Percentiles rank a stretch among this genome's conserved stretches.
Evolutionary conservation across 2,797 vertebrate species (phyloP).

Genomic region (Rhinella marina): DNA sequence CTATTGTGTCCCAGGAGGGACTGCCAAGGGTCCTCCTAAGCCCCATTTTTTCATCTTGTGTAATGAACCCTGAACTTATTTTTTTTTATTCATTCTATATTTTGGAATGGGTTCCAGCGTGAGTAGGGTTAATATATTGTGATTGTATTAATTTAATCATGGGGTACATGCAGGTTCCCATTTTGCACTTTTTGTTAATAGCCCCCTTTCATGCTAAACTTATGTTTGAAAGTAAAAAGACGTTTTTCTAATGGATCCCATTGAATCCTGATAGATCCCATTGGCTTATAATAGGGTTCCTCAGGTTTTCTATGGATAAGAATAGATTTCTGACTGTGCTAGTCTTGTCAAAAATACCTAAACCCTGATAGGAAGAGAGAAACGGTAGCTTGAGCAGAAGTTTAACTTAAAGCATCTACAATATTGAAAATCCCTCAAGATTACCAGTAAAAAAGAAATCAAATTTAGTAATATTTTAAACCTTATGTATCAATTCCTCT

Average conservation of each 20-base stretch:
- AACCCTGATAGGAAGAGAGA: background rate
- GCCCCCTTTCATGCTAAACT: too few species aligned
- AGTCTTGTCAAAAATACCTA: background rate
- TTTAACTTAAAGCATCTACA: background rate
- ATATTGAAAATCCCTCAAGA: background rate
- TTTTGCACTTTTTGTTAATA: too few species aligned
- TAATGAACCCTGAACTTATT: background rate
- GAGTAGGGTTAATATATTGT: too few species aligned
- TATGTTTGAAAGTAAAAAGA: too few species aligned
- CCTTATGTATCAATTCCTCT: background rate
- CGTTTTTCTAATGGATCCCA: background rate
- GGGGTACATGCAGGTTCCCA: too few species aligned
- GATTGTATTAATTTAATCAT: too few species aligned
- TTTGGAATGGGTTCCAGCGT: background rate
- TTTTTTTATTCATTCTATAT: background rate
- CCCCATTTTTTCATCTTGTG: background rate
- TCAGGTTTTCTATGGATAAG: too few species aligned
- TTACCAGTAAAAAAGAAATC: background rate
- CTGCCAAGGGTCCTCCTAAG: background rate
- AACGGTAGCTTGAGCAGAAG: background rate
- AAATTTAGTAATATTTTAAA: conserved; percentile 1
- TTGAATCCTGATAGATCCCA: background rate
- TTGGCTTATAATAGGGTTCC: too few species aligned
- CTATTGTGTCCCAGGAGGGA: background rate
- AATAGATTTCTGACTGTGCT: too few species aligned